phyloP scores from a whole-genome alignment of 2,888 invertebrate species.

The Minunthozetes semirufus region DNA sequence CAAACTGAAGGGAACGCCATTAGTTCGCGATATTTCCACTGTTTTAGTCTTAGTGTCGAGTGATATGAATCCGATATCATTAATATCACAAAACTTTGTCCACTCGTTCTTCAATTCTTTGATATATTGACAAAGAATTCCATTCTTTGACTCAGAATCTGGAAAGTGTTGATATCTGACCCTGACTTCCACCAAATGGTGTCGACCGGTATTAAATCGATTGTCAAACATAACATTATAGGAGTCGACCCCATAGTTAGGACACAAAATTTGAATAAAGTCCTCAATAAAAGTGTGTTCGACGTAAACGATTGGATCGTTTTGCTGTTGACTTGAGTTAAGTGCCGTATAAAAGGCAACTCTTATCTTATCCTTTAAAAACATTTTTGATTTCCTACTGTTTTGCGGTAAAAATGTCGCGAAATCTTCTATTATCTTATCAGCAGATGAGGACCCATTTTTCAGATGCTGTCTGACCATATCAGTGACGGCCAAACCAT shows the following conservation, averaged over 20 bases:
- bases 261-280: not conserved
- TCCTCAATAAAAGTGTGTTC: not conserved
- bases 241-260: not conserved
- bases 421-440: constrained; percentile 59
- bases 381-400: constrained; percentile 29
- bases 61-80: constrained; percentile 69
- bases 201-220: not conserved
- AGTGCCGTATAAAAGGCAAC: constrained; percentile 58
- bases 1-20: constrained; percentile 41
- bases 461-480: constrained; percentile 79
- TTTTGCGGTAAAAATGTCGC: constrained; percentile 75
- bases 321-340: constrained; percentile 42
- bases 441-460: constrained; percentile 58
- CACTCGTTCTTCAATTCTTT: constrained; percentile 39
- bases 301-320: constrained; percentile 53
- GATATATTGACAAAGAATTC: not conserved
- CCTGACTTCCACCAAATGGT: constrained; percentile 8
- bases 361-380: constrained; percentile 57
- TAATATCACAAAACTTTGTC: constrained; percentile 59
- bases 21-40: constrained; percentile 62
- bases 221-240: constrained; percentile 21
- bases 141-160: not conserved
- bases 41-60: constrained; percentile 56
- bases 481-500: constrained; percentile 77
- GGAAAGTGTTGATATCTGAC: not conserved